Percentiles rank a stretch among this genome's conserved stretches.
These are phyloP conservation scores for Nematopogon swammerdamellus DNA, from an alignment of 2,888 invertebrate species.

Conservation along the genomic window DNA sequence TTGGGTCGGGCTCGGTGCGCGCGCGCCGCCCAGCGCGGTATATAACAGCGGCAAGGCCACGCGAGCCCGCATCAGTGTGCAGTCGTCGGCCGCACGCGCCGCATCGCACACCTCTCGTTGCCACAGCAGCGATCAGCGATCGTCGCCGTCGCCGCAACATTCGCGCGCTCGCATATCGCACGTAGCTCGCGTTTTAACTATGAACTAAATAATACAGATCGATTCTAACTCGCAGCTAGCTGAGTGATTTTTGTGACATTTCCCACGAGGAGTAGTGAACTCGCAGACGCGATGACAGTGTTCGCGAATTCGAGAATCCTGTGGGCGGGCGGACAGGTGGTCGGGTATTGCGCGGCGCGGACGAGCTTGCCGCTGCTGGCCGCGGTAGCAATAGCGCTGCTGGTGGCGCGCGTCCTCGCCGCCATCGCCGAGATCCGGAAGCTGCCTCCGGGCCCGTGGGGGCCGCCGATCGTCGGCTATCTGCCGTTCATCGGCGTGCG, in stretches of 20 bases:
- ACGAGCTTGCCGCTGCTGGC: slow-evolving; percentile 42
- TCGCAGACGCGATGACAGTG: slow-evolving; percentile 19
- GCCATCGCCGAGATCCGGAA: slow-evolving; percentile 40
- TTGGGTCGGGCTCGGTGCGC: slow-evolving; percentile 6
- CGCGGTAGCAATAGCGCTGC: slow-evolving; percentile 41
- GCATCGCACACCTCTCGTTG: slow-evolving; percentile 23
- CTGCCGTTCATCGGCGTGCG: slow-evolving; percentile 76
- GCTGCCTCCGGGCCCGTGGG: slow-evolving; percentile 88
- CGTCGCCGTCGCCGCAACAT: too few relatives aligned
- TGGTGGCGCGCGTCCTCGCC: slow-evolving; percentile 43
- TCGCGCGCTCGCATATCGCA: slow-evolving; percentile 23
- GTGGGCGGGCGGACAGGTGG: slow-evolving; percentile 49
- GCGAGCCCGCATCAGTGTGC: slow-evolving; percentile 47
- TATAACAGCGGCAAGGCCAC: slow-evolving; percentile 54
- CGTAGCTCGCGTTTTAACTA: not conserved
- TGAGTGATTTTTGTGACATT: not conserved
- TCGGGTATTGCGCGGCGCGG: slow-evolving; percentile 38
- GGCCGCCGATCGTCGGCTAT: slow-evolving; percentile 80
- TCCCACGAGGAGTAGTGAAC: not conserved
- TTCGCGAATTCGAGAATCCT: slow-evolving; percentile 47
- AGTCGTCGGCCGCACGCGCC: slow-evolving; percentile 45
- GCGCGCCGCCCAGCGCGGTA: slow-evolving; percentile 28
- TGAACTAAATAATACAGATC: too few relatives aligned
- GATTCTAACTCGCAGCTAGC: too few relatives aligned
- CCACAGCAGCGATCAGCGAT: slow-evolving; percentile 18